Conservation (phyloP, 2,113 vertebrate genomes). For the Sphyrna mokarran region DNA sequence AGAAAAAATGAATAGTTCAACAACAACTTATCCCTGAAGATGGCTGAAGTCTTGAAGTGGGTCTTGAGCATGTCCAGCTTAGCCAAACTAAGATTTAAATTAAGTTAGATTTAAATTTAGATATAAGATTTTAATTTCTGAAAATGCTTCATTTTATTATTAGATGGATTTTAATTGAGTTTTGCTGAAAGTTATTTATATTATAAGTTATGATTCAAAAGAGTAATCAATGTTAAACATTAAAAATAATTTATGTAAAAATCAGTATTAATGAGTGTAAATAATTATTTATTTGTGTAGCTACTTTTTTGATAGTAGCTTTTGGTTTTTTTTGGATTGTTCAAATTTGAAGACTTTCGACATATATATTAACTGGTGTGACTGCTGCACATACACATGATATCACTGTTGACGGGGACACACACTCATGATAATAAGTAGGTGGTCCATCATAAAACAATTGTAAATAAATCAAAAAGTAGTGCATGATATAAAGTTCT, state of each 20-base stretch:
- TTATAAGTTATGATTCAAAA: not conserved
- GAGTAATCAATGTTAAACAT: not conserved
- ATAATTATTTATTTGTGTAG: not conserved
- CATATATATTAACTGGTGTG: not conserved
- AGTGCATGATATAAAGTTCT: not conserved
- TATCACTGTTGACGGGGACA: not conserved
- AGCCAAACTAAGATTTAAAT: not conserved
- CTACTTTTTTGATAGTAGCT: not conserved
- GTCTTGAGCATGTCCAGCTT: not conserved
- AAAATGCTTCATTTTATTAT: conserved; percentile 19
- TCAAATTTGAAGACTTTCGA: not conserved
- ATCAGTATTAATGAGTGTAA: not conserved
- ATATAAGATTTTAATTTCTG: too few species aligned
- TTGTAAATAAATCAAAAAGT: not conserved
- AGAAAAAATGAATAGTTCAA: not conserved
- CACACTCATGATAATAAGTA: not conserved
- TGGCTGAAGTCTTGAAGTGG: not conserved
- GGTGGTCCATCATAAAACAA: not conserved
- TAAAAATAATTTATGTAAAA: not conserved
- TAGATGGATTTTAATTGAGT: not conserved
- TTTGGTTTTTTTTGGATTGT: not conserved
- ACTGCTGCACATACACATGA: not conserved
- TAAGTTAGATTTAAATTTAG: not conserved
- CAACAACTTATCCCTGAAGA: not conserved
- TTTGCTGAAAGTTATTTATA: not conserved